Evolutionary conservation across 2,888 invertebrate species (phyloP).

Genomic region (Augiades crinisus): DNA sequence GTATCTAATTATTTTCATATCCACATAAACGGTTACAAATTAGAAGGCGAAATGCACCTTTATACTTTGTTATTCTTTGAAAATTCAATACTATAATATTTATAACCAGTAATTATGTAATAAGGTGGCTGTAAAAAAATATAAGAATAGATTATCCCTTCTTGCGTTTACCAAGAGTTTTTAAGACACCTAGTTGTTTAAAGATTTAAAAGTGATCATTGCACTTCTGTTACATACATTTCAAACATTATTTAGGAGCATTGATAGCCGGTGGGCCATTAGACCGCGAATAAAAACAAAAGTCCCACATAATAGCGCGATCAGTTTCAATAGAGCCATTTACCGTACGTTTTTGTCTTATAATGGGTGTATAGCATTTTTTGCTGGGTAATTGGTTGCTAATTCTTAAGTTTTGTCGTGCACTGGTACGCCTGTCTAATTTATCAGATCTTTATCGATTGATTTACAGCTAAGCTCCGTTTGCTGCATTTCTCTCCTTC

Average conservation of each 20-base stretch:
- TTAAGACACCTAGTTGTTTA: no score
- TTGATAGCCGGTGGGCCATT: conserved; percentile 33
- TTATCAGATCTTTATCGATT: conserved; percentile 49
- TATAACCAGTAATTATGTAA: no score
- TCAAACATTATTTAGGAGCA: conserved; percentile 36
- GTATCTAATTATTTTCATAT: no score
- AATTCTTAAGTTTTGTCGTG: conserved; percentile 47
- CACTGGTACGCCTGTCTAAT: conserved; percentile 41
- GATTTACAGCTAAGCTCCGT: conserved; percentile 45
- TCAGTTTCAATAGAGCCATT: conserved; percentile 61
- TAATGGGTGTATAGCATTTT: conserved; percentile 47
- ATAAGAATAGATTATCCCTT: no score
- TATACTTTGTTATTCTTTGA: no score
- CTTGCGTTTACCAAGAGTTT: not conserved
- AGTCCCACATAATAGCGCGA: conserved; percentile 46
- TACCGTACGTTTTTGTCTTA: conserved; percentile 43
- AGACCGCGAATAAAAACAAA: conserved; percentile 44
- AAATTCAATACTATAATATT: no score
- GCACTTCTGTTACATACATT: conserved; percentile 18
- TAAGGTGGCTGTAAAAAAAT: no score
- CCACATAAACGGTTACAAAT: no score
- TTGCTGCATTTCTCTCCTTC: conserved; percentile 40
- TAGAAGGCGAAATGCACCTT: no score
- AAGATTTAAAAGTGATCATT: not conserved
- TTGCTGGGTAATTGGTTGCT: conserved; percentile 57